Conservation (phyloP, 2,797 vertebrate genomes). For the Pampus argenteus region DNA sequence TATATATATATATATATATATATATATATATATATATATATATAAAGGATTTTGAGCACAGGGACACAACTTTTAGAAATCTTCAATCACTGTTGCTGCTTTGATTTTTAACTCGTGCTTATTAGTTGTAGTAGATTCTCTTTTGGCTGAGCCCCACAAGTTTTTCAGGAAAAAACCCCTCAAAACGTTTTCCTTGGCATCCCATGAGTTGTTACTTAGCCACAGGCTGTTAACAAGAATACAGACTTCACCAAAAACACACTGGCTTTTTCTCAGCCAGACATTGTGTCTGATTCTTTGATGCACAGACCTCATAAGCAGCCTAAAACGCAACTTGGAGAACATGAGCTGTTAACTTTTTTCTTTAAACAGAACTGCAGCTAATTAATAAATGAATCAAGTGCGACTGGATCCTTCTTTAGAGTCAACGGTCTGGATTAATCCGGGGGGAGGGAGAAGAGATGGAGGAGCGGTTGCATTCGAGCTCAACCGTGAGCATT, state of each 20-base stretch:
- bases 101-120: slow-evolving; percentile 46
- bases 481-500: slow-evolving; percentile 43
- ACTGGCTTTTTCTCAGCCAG: slow-evolving; percentile 6
- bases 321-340: not conserved
- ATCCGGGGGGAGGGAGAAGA: not conserved
- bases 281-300: slow-evolving; percentile 13
- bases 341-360: slow-evolving; percentile 26
- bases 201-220: slow-evolving; percentile 45
- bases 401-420: slow-evolving; percentile 18
- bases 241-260: slow-evolving; percentile 18
- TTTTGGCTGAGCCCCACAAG: slow-evolving; percentile 31
- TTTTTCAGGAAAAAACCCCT: slow-evolving; percentile 27
- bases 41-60: slow-evolving; percentile 45
- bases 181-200: slow-evolving; percentile 23
- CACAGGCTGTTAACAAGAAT: slow-evolving; percentile 55
- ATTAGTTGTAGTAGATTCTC: slow-evolving; percentile 35
- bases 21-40: too few relatives aligned
- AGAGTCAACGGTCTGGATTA: not conserved
- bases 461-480: slow-evolving; percentile 9
- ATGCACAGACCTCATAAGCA: slow-evolving; percentile 19
- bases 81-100: slow-evolving; percentile 41
- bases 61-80: slow-evolving; percentile 44
- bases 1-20: too few relatives aligned
- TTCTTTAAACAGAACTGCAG: too few relatives aligned
- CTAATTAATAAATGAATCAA: too few relatives aligned